Percentiles rank a stretch among this genome's conserved stretches.
These are phyloP conservation scores for Caiman crocodilus DNA, from an alignment of 2,797 vertebrate genomes.

Conservation along the genomic window DNA sequence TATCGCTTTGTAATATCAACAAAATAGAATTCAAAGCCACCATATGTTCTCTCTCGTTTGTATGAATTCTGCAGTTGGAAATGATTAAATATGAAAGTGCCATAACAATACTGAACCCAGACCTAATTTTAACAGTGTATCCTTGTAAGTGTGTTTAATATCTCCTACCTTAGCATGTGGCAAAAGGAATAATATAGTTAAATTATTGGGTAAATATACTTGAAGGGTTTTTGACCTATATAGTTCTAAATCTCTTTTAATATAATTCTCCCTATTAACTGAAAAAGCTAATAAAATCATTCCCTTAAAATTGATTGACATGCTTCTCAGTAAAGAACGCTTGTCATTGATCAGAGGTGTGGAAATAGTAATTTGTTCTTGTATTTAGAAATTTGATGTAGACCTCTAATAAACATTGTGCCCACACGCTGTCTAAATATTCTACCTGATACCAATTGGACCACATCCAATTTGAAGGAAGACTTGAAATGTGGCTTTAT, in stretches of 20 bases:
- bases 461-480: constrained; percentile 42
- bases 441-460: constrained; percentile 67
- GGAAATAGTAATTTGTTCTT: constrained; percentile 73
- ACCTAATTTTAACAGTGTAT: constrained; percentile 35
- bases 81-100: constrained; percentile 43
- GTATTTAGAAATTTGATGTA: constrained; percentile 67
- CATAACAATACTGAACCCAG: constrained; percentile 17
- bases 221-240: constrained; percentile 66
- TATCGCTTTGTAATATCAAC: constrained; percentile 32
- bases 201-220: constrained; percentile 60
- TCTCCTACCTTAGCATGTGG: constrained; percentile 53
- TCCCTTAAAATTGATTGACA: constrained; percentile 62
- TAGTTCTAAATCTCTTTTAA: constrained; percentile 69
- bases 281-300: constrained; percentile 51
- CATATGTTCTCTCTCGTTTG: constrained; percentile 11
- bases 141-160: constrained; percentile 66
- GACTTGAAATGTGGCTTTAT: constrained; percentile 42
- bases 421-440: constrained; percentile 71
- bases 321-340: constrained; percentile 50
- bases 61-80: constrained; percentile 43
- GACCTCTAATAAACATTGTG: constrained; percentile 60
- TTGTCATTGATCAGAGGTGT: constrained; percentile 69
- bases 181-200: constrained; percentile 41
- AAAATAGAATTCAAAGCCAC: constrained; percentile 19
- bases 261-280: constrained; percentile 69